Evolutionary conservation across 1,140 invertebrate species (phyloP), one percentile per base, ranked within the genome.

Genomic region (Pteromalus puparum): DNA sequence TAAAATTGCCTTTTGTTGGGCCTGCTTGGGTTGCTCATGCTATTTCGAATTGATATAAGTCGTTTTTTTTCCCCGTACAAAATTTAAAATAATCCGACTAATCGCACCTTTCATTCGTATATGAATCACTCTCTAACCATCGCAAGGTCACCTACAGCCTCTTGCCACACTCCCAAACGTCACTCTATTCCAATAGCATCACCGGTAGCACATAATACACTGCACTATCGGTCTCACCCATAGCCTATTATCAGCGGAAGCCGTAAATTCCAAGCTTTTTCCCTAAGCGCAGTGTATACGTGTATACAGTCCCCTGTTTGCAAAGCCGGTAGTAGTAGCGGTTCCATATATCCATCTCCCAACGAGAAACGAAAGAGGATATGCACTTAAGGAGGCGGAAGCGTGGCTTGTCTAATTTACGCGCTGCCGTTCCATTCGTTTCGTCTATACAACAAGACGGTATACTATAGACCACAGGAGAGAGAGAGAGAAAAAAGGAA

Each of bases 361-460:
- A 78, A 72, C 77, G 84, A 83, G 70, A 85, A 82, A 86, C 85
- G 34, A 61, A 61, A 5, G 74, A 72, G 86, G 83, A 87, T 87
- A 83, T 87, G 87, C 89, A 88, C 86, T 89, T 87, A 89, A 79
- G 38, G 65, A 88, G 81, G 77, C 89, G 89, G 89, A 91, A 90
- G 87, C 82, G 83, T 77, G 81, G 68, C 87, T 88, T 85, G 87
- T 88, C 88, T 88, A 90, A 90, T 91, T 90, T 87, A 88, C 88
- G 86, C 85, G 84, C 85, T 81, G 87, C 82, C 82, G 81, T 82
- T 84, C 75, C 85, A 85, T 87, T 88, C 83, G 83, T 87, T 87
- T 80, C 85, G 81, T 84, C 74, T 61, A 61, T 61, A 61, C 18
- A 61, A 3, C 4, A n/a, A n/a, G n/a, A 7, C 18, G 5, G 30